Evolutionary conservation across 1,140 invertebrate genomes (phyloP).

Genomic region (Ceratoteleas bidentatus): DNA sequence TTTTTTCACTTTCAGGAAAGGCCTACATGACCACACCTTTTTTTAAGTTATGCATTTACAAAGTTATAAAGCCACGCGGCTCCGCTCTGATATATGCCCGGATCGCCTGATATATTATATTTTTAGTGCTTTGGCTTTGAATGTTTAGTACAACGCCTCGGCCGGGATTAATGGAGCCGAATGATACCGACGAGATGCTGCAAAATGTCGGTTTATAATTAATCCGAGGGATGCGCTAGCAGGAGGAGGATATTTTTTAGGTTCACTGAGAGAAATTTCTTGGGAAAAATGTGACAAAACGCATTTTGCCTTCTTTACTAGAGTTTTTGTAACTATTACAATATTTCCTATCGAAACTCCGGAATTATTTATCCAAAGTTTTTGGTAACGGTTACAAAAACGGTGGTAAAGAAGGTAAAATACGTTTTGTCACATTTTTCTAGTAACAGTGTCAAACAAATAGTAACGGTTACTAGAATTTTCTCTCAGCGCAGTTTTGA

Average conservation of each 20-base stretch:
- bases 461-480: no score
- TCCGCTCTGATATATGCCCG: constrained; percentile 52
- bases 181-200: constrained; percentile 9
- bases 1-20: constrained; percentile 57
- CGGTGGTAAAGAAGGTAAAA: no score
- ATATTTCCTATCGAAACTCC: no score
- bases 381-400: neutral
- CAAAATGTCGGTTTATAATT: constrained; percentile 25
- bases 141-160: constrained; percentile 36
- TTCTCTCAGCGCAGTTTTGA: no score
- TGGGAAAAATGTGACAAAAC: no score
- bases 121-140: constrained; percentile 31
- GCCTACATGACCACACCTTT: constrained; percentile 47
- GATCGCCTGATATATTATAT: constrained; percentile 55
- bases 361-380: no score
- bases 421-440: no score
- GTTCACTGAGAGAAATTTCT: neutral
- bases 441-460: no score
- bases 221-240: constrained; percentile 4
- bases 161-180: constrained; percentile 28
- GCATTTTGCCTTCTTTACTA: no score
- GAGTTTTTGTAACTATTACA: no score
- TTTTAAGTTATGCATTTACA: constrained; percentile 59
- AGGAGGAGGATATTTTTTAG: neutral
- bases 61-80: constrained; percentile 52